Percentiles rank a stretch among this genome's conserved stretches.
Evolutionary conservation across 2,797 vertebrate species (phyloP).

Genomic region (Hippopotamyrus pictus): DNA sequence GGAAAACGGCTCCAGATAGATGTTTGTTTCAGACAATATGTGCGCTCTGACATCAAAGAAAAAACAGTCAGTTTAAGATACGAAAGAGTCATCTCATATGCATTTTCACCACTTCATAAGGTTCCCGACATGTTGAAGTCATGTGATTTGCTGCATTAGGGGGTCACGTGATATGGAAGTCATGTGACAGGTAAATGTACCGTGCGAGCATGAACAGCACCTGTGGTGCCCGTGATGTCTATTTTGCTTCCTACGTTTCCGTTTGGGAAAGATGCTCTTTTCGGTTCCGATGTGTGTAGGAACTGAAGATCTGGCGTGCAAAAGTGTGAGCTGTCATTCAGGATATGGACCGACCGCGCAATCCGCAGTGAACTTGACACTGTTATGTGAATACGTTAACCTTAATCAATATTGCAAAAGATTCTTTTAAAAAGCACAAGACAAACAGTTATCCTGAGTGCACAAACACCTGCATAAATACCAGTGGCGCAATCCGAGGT

Average conservation of each 20-base stretch:
- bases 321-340: background rate
- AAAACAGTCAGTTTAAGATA: background rate
- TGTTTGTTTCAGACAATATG: background rate
- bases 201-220: background rate
- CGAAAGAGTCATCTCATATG: background rate
- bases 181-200: background rate
- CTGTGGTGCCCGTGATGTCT: background rate
- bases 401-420: background rate
- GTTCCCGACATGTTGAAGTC: background rate
- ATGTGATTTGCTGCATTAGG: background rate
- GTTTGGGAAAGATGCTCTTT: background rate
- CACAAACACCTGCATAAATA: background rate
- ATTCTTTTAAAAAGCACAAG: background rate
- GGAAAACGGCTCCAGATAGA: background rate
- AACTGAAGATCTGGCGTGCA: background rate
- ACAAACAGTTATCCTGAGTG: background rate
- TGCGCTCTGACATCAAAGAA: background rate
- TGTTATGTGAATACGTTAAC: background rate
- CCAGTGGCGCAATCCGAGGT: background rate
- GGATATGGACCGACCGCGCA: background rate
- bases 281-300: background rate
- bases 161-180: background rate
- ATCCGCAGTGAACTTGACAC: background rate
- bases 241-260: background rate
- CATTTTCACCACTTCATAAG: background rate